Conservation (phyloP, 2,888 invertebrate genomes). For the Danaus chrysippus region DNA sequence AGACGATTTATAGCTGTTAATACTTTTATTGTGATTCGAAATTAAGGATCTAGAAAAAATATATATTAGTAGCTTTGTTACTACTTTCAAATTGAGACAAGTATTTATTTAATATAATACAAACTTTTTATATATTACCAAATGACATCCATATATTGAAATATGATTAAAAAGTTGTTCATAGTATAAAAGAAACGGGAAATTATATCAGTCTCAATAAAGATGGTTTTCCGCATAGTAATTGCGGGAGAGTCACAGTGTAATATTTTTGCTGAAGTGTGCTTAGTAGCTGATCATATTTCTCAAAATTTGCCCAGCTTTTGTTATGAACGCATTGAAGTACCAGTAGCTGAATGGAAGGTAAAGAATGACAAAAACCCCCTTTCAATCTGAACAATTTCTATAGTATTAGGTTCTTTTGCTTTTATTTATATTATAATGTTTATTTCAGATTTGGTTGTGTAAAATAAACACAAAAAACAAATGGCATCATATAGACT, state of each 20-base stretch:
- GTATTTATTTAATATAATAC: no score
- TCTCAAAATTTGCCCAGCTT: conserved; percentile 76
- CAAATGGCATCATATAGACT: conserved; percentile 76
- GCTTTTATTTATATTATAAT: neutral
- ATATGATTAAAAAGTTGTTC: neutral
- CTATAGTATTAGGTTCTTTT: neutral
- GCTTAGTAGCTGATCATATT: conserved; percentile 76
- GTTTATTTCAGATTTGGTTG: conserved; percentile 64
- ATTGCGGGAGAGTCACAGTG: conserved; percentile 79
- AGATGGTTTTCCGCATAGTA: conserved; percentile 72
- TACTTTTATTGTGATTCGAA: no score
- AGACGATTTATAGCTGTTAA: no score
- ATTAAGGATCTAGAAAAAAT: no score
- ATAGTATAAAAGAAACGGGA: neutral
- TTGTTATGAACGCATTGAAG: conserved; percentile 69
- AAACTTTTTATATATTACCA: no score
- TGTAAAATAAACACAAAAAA: conserved; percentile 68
- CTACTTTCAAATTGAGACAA: no score
- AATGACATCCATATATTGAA: neutral
- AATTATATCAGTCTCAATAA: conserved; percentile 2
- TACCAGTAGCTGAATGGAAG: conserved; percentile 72
- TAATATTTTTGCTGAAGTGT: conserved; percentile 70
- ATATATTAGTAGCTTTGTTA: no score
- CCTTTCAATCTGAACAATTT: neutral
- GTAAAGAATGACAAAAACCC: conserved; percentile 40